Conservation (phyloP, 1,140 invertebrate species). For the Drosophila gunungcola region DNA sequence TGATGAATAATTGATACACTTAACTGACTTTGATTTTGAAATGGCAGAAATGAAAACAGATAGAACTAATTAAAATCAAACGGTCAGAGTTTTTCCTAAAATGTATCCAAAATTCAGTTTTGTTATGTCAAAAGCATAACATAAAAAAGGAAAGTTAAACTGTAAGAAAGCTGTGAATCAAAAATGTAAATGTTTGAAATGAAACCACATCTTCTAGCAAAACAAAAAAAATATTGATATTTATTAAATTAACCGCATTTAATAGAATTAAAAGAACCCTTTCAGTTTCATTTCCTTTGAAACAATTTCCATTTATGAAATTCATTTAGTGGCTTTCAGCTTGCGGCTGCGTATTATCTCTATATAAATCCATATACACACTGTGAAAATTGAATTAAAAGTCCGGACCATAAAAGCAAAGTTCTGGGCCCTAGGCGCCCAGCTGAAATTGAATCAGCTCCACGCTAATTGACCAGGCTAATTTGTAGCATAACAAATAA, state of each 20-base stretch:
- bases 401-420: constrained; percentile 31
- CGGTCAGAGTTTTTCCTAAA: too few species aligned
- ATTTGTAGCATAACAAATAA: constrained; percentile 73
- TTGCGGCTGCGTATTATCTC: constrained; percentile 22
- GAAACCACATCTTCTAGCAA: background rate
- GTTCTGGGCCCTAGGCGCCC: constrained; percentile 6
- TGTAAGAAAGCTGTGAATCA: too few species aligned
- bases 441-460: constrained; percentile 62
- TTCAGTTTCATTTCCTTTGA: constrained; percentile 30
- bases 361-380: constrained; percentile 29
- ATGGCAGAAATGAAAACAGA: background rate
- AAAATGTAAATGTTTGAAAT: background rate
- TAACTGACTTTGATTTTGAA: constrained; percentile 15
- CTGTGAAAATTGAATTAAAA: constrained; percentile 63
- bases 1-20: constrained; percentile 48
- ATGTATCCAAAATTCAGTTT: too few species aligned
- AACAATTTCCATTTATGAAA: constrained; percentile 30
- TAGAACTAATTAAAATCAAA: background rate
- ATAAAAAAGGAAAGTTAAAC: too few species aligned
- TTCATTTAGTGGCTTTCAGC: constrained; percentile 57
- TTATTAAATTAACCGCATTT: background rate
- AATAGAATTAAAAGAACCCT: constrained; percentile 22
- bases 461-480: constrained; percentile 68
- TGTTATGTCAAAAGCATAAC: too few species aligned
- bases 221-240: background rate